Percentiles rank a stretch among this genome's conserved stretches.
These are phyloP conservation scores for Silurus lanzhouensis DNA, from an alignment of 2,797 vertebrate genomes.

Conservation along the genomic window DNA sequence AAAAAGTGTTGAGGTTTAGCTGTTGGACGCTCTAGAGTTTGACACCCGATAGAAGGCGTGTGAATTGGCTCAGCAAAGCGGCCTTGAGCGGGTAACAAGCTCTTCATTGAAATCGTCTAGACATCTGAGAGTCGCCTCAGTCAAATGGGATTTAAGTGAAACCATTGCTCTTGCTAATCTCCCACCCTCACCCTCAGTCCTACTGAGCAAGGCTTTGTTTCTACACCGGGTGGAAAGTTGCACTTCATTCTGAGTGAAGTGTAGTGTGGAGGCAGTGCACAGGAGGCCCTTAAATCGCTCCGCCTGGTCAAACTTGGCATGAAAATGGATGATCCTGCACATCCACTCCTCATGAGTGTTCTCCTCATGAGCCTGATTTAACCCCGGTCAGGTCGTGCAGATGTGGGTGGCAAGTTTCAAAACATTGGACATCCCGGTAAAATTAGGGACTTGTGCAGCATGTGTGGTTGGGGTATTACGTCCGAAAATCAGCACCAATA, in stretches of 20 bases:
- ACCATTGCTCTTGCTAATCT: conserved; percentile 44
- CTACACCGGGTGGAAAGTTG: conserved; percentile 51
- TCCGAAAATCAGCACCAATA: conserved; percentile 15
- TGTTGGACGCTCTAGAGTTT: conserved; percentile 24
- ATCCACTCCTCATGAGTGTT: conserved; percentile 9
- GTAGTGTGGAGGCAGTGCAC: conserved; percentile 46
- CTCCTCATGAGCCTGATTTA: conserved; percentile 26
- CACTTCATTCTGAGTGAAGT: conserved; percentile 56
- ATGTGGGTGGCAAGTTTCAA: conserved; percentile 31
- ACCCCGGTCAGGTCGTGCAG: not conserved
- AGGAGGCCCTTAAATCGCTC: conserved; percentile 50
- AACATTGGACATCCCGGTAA: not conserved
- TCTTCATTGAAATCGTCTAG: conserved; percentile 24
- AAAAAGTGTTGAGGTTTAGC: conserved; percentile 53
- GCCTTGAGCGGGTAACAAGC: not conserved
- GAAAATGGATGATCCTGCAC: conserved; percentile 28
- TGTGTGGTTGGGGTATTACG: not conserved
- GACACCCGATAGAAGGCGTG: conserved; percentile 46
- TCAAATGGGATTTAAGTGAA: conserved; percentile 46
- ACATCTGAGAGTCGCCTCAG: conserved; percentile 43
- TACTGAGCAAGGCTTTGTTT: conserved; percentile 55
- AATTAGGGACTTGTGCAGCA: conserved; percentile 4
- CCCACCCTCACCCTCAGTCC: not conserved
- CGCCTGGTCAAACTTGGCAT: conserved; percentile 49
- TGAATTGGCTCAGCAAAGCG: conserved; percentile 14